These are phyloP conservation scores for Limonius californicus DNA, from an alignment of 1,140 invertebrate genomes.

Conservation along the genomic window DNA sequence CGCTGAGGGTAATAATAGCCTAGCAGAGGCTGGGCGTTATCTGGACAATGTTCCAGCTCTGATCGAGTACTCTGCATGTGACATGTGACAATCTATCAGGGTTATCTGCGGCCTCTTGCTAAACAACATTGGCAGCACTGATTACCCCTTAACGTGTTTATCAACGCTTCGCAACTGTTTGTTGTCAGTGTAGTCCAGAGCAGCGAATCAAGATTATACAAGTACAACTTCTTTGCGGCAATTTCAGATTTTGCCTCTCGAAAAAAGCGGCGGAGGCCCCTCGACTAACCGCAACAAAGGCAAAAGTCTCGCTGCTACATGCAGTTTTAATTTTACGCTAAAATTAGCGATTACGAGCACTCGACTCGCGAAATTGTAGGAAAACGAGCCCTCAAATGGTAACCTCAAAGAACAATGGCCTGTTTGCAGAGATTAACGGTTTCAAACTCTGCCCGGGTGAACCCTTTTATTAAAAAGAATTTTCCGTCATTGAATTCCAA, in stretches of 20 bases:
- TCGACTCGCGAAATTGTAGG: slow-evolving; percentile 9
- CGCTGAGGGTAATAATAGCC: not conserved
- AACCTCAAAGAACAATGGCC: slow-evolving; percentile 8
- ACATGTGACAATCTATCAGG: not conserved
- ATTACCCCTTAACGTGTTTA: not conserved
- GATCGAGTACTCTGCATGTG: not conserved
- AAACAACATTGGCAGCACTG: not conserved
- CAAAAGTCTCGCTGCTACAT: not conserved
- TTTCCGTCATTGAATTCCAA: slow-evolving; percentile 11
- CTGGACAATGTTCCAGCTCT: not conserved
- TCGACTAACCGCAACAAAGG: not conserved
- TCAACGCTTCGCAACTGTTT: not conserved
- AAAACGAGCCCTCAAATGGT: slow-evolving; percentile 8
- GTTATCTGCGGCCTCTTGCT: not conserved
- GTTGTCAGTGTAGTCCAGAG: not conserved
- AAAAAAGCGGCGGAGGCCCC: too few relatives aligned
- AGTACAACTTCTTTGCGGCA: too few relatives aligned
- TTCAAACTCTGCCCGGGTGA: not conserved
- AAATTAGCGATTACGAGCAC: slow-evolving; percentile 2
- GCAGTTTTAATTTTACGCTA: slow-evolving; percentile 10
- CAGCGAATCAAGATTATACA: too few relatives aligned
- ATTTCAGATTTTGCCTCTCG: too few relatives aligned
- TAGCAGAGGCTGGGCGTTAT: not conserved
- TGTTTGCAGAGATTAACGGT: slow-evolving; percentile 8
- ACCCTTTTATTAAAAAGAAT: slow-evolving; percentile 14